phyloP scores from a whole-genome alignment of 2,888 invertebrate genomes.

The Stenodera caucasica region DNA sequence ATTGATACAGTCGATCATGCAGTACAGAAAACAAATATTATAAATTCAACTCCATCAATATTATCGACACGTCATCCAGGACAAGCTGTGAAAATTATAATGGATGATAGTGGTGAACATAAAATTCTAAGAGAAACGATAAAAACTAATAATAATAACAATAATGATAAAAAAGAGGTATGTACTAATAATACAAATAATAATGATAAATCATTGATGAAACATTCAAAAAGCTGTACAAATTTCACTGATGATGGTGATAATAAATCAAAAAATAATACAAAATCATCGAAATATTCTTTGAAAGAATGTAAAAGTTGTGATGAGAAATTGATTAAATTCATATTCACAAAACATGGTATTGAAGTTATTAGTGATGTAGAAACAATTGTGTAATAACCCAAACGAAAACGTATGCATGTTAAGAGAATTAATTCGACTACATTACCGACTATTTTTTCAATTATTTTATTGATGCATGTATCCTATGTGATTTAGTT shows the following conservation, averaged over 20 bases:
- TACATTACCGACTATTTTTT: neutral
- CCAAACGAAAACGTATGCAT: neutral
- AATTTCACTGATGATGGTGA: slow-evolving; percentile 43
- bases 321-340: slow-evolving; percentile 62
- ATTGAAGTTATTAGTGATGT: slow-evolving; percentile 79
- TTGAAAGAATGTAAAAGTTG: slow-evolving; percentile 58
- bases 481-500: no score
- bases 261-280: slow-evolving; percentile 29
- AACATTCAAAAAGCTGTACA: slow-evolving; percentile 50
- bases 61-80: slow-evolving; percentile 62
- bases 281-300: slow-evolving; percentile 46
- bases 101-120: slow-evolving; percentile 57
- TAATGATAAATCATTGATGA: slow-evolving; percentile 45
- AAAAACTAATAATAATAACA: slow-evolving; percentile 40
- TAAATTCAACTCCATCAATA: slow-evolving; percentile 33
- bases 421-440: slow-evolving; percentile 12
- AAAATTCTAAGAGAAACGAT: slow-evolving; percentile 40
- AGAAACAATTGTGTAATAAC: slow-evolving; percentile 67
- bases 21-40: slow-evolving; percentile 41
- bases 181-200: slow-evolving; percentile 33
- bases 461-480: no score
- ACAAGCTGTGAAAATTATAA: slow-evolving; percentile 74
- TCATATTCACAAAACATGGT: slow-evolving; percentile 76
- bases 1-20: slow-evolving; percentile 46
- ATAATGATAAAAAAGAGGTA: slow-evolving; percentile 40